Percentiles rank a stretch among this genome's conserved stretches.
Evolutionary conservation across 2,888 invertebrate species (phyloP).

Genomic region (Stenodera caucasica): DNA sequence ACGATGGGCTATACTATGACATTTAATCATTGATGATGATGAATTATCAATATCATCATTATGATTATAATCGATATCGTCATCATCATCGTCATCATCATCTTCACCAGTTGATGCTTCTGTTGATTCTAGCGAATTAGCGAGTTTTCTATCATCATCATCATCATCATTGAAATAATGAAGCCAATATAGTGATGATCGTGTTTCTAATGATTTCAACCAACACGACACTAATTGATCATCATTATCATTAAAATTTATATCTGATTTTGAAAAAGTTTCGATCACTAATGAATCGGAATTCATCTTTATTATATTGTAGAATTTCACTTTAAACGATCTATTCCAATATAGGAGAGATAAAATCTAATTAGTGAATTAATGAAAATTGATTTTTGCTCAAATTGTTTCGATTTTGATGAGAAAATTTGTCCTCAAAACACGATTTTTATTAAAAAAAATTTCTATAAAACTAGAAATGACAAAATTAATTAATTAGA

Average conservation of each 20-base stretch:
- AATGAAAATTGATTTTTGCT: not conserved
- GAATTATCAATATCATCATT: slow-evolving; percentile 25
- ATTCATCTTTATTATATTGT: slow-evolving; percentile 31
- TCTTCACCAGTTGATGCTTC: slow-evolving; percentile 41
- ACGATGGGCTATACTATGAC: slow-evolving; percentile 55
- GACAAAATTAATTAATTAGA: no score
- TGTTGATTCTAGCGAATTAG: slow-evolving; percentile 44
- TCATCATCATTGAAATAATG: slow-evolving; percentile 46
- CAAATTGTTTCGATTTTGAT: not conserved
- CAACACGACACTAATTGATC: slow-evolving; percentile 46
- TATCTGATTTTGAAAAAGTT: slow-evolving; percentile 29
- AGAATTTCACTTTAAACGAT: not conserved
- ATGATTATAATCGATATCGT: slow-evolving; percentile 21
- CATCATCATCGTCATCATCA: slow-evolving; percentile 39
- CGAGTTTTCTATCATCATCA: slow-evolving; percentile 33
- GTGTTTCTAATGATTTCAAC: slow-evolving; percentile 50
- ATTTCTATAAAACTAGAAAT: no score
- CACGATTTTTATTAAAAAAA: not conserved
- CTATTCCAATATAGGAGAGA: not conserved
- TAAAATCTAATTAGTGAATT: not conserved
- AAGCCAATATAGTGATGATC: slow-evolving; percentile 51
- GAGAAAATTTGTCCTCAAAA: not conserved
- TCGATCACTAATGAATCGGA: slow-evolving; percentile 39
- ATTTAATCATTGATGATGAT: slow-evolving; percentile 44
- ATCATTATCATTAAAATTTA: slow-evolving; percentile 28